A percentile compares a stretch with the other conserved stretches of the same genome.
phyloP scores from a whole-genome alignment of 2,797 vertebrate genomes.

The Lacerta viridis region DNA sequence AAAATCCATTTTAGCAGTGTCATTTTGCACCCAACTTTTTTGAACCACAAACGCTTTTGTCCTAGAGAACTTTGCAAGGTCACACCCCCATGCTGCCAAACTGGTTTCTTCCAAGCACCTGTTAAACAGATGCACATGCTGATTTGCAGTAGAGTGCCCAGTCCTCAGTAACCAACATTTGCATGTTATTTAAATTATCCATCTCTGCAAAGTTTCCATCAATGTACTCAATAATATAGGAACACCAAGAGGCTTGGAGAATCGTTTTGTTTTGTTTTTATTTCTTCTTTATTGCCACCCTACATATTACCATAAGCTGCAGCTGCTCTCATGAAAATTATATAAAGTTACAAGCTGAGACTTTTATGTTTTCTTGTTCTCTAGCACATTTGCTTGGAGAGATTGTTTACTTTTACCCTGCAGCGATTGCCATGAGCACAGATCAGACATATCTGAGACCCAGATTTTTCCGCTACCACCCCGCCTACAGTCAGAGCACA shows the following conservation, averaged over 20 bases:
- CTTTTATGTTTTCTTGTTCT: constrained; percentile 9
- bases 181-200: neutral
- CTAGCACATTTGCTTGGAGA: constrained; percentile 28
- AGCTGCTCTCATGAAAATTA: constrained; percentile 20
- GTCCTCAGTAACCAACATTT: neutral
- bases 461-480: constrained; percentile 10
- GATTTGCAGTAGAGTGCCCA: neutral
- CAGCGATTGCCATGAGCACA: constrained; percentile 3
- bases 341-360: neutral
- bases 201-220: constrained; percentile 11
- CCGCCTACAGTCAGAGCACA: neutral
- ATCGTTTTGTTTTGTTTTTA: constrained; percentile 7
- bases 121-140: neutral
- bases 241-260: constrained; percentile 1
- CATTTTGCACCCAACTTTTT: neutral
- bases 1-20: neutral
- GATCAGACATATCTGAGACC: constrained; percentile 24
- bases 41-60: neutral
- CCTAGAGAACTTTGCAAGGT: neutral
- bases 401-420: neutral
- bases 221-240: neutral
- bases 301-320: constrained; percentile 25
- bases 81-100: neutral
- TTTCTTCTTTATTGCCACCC: constrained; percentile 15
- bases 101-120: neutral